Evolutionary conservation across 2,113 vertebrate species (phyloP), one percentile per base, ranked within the genome.

Genomic region (Sceloporus undulatus): DNA sequence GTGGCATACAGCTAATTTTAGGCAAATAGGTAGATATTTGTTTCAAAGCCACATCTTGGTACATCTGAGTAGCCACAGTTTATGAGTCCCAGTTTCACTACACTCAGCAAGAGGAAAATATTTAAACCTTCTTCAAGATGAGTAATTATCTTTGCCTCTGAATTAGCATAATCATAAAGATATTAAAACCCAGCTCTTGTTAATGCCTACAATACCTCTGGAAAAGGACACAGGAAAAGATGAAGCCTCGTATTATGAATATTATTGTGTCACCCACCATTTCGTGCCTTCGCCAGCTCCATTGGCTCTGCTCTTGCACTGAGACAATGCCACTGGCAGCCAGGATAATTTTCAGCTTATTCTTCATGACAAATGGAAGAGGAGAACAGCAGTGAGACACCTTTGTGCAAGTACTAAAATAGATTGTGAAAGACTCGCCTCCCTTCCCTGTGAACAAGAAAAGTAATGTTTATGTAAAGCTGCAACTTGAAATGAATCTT

Each of bases 401-500:
- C 4, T 83, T 79, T 90, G 11, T 87, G 29, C 4, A 76, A 77
- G 77, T 89, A 86, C 85, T 59, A 88, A 88, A 82, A 86, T 25
- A 78, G 16, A 84, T 80, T 75, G 68, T 65, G 84, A 81, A 40
- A 62, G 89, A 1, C 1, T 91, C 65, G 34, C 78, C 77, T 59
- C 1, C 86, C 87, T 81, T 86, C 77, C 92, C 91, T 13, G 52
- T 82, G 59, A 91, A 85, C 82, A 87, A 92, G 86, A 42, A 83
- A 88, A 83, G 73, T 66, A 91, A 86, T 91, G 0, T 84, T 89
- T 90, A 80, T 77, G 54, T 88, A 90, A 87, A 93, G 79, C 9
- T 66, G 14, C 73, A 48, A 89, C 29, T 91, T 90, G 88, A 91
- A 91, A 93, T 94, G 86, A 94, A 90, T 92, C 87, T 95, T 95